Base-by-base conservation (phyloP, 1,140 invertebrate species). In the Trachymyrmex cornetzi region DNA sequence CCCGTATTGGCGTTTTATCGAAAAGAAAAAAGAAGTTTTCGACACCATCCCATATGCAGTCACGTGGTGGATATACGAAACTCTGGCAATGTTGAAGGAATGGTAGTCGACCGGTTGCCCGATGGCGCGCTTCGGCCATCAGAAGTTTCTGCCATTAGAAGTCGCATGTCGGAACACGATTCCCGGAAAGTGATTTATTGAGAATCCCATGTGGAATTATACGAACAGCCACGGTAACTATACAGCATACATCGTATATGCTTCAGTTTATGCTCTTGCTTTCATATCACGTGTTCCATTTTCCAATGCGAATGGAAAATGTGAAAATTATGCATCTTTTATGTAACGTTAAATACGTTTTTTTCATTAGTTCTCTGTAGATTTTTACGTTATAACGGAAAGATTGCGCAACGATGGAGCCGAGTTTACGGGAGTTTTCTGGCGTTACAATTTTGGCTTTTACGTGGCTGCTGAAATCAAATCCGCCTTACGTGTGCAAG, bases 31-130 rank as follows among this genome's bases (percentile, higher is more conserved):
- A 63, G n/a, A 14, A 64, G 38, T 48, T 77, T 19, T 64, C 12
- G 24, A 55, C 11, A 19, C 19, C n/a, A 27, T 67, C 44, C 30
- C 3, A 53, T 34, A 48, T 48, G 24, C 38, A 27, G 44, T 44
- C 61, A 67, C 44, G 34, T 80, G 59, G n/a, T 30, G 22, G 59
- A 24, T 71, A 7, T 24, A 38, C 4, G 34, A 81, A 86, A 81
- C 55, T 86, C 72, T 61, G 44, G 30, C 55, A 71, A 86, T 81
- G 77, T 81, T 44, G 44, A 71, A 34, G 61, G 44, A 61, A 44
- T 71, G 30, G 50, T 55, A 30, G 24, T 16, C 71, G 72, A 27
- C 72, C 61, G 61, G 61, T 61, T 38, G 55, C 44, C 30, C 34
- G 38, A 44, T 59, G 53, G 19, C 27, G 59, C 34, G 30, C 53